Base-by-base conservation (phyloP, 2,113 vertebrate genomes). In the Psittacus erithacus region DNA sequence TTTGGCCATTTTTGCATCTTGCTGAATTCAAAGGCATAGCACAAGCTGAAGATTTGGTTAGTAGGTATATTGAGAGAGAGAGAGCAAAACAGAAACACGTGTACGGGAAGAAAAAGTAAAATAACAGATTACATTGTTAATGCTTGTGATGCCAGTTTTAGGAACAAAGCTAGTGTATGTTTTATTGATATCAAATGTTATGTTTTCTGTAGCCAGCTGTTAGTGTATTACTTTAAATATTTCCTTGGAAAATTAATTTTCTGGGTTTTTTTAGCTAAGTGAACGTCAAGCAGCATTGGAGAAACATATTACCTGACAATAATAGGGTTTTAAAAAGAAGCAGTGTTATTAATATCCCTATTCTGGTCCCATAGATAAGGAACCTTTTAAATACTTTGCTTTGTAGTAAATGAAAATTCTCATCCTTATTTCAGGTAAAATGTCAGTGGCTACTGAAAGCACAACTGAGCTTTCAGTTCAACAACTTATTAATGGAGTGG, bases 281-380 rank as follows among this genome's bases (percentile, higher is more conserved):
- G 75, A 88, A 65, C 84, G 93, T 92, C 92, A 88, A 94, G 86
- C 52, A 0, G 57, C 85, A 70, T n/a, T 78, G 75, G 57, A 93
- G 73, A 98, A 98, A 96, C 88, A 91, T 92, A 96, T 96, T 97
- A 95, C 95, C 92, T 89, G 93, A 77, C 35, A 69, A 76, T 97
- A 95, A 97, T 47, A 92, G 89, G 88, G 93, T 97, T 97, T 96
- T 95, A 77, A 95, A 93, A 93, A 90, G 95, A 95, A 96, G 95
- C 92, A 73, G 86, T 93, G 95, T 97, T 92, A 91, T 93, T 97
- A 97, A 97, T 94, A 97, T 73, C 87, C 83, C 63, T 97, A 90
- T 96, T 97, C 97, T 97, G 97, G 95, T 63, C 90, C 81, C 80
- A 11, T 28, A 97, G 96, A 98, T 98, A 98, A 97, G 94, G 75